A percentile compares a stretch with the other conserved stretches of the same genome.
phyloP scores from a whole-genome alignment of 1,140 invertebrate species.

The Apis florea region DNA sequence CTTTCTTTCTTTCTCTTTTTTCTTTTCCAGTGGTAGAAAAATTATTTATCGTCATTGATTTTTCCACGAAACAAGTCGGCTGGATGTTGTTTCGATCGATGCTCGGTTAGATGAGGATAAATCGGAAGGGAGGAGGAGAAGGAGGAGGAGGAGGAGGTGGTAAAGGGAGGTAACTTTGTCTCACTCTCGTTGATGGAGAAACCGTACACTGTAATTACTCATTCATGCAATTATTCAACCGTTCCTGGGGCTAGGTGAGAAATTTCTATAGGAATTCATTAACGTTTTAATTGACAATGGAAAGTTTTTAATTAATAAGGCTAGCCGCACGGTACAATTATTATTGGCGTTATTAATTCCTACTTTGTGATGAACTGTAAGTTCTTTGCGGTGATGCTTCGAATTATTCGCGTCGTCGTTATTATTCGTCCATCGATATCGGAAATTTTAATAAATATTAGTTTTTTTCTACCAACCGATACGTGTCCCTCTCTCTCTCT shows the following conservation, averaged over 20 bases:
- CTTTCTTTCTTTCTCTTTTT: too few relatives aligned
- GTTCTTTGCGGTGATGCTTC: background rate
- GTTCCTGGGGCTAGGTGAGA: slow-evolving; percentile 18
- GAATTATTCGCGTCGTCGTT: too few relatives aligned
- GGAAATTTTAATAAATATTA: background rate
- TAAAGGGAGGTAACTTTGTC: slow-evolving; percentile 13
- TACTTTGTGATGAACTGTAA: background rate
- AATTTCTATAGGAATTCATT: slow-evolving; percentile 40
- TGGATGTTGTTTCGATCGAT: background rate
- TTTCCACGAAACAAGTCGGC: too few relatives aligned
- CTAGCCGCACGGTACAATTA: background rate
- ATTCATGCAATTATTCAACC: slow-evolving; percentile 27
- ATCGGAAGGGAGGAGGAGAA: background rate
- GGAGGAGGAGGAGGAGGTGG: too few relatives aligned
- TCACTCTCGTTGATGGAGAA: slow-evolving; percentile 36
- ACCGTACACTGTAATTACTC: slow-evolving; percentile 46
- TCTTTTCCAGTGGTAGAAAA: too few relatives aligned
- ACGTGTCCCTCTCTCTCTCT: background rate
- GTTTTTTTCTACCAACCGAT: too few relatives aligned
- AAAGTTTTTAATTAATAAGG: slow-evolving; percentile 48
- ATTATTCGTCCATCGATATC: background rate
- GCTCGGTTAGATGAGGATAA: too few relatives aligned
- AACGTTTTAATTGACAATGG: slow-evolving; percentile 37
- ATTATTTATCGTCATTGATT: too few relatives aligned
- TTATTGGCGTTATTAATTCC: slow-evolving; percentile 2